These are phyloP conservation scores for Syngnathus floridae DNA, from an alignment of 2,113 vertebrate genomes.

Conservation along the genomic window DNA sequence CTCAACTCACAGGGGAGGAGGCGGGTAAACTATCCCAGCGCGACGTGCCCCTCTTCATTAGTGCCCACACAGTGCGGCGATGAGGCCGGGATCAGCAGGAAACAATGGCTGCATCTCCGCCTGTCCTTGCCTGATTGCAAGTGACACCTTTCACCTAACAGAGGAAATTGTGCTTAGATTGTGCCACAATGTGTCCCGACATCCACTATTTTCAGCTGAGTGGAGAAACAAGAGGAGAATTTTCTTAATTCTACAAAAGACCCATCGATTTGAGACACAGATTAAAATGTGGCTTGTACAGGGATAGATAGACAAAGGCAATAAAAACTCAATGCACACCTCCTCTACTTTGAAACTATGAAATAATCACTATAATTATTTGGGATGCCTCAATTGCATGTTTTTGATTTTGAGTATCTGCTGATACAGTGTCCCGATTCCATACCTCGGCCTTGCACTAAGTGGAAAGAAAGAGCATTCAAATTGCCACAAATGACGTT, in stretches of 20 bases:
- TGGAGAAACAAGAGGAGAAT: conserved; percentile 52
- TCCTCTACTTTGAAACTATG: conserved; percentile 26
- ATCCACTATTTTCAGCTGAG: conserved; percentile 55
- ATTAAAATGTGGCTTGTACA: conserved; percentile 56
- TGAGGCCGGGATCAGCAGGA: conserved; percentile 59
- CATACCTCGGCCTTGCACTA: too few species aligned
- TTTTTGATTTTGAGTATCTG: not conserved
- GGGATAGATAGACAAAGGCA: conserved; percentile 59
- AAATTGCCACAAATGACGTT: too few species aligned
- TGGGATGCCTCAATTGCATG: not conserved
- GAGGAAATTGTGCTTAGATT: conserved; percentile 71
- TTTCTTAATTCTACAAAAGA: conserved; percentile 71
- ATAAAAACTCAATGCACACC: conserved; percentile 53
- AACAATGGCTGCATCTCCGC: conserved; percentile 70
- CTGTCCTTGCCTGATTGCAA: conserved; percentile 70
- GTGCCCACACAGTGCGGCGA: conserved; percentile 78
- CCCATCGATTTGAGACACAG: conserved; percentile 51
- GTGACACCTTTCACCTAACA: conserved; percentile 70
- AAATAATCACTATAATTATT: not conserved
- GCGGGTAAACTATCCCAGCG: conserved; percentile 84
- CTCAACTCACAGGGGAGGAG: conserved; percentile 86
- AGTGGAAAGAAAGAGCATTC: not conserved
- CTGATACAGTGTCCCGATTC: not conserved
- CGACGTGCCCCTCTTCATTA: conserved; percentile 97
- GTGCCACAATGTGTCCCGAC: conserved; percentile 48